Conservation (phyloP, 2,888 invertebrate genomes). For the Sarcophaga caerulescens region DNA sequence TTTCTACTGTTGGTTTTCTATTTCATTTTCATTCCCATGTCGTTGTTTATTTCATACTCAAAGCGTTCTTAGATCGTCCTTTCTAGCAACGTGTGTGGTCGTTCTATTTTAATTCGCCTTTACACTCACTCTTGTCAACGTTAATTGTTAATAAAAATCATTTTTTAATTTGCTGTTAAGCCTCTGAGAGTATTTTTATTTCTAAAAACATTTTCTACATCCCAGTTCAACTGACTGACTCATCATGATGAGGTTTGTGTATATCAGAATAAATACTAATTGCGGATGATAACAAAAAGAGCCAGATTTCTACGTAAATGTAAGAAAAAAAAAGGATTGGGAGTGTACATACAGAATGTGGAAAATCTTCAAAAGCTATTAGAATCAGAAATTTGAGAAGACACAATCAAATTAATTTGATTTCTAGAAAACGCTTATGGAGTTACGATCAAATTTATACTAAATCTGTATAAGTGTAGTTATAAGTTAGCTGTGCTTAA, state of each 20-base stretch:
- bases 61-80: too few relatives aligned
- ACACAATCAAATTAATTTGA: too few relatives aligned
- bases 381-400: too few relatives aligned
- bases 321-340: neutral
- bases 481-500: too few relatives aligned
- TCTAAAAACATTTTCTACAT: slow-evolving; percentile 14
- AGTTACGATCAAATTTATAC: too few relatives aligned
- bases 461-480: too few relatives aligned
- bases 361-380: too few relatives aligned
- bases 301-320: neutral
- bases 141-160: slow-evolving; percentile 64
- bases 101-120: slow-evolving; percentile 48
- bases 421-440: too few relatives aligned
- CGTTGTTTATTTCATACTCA: neutral
- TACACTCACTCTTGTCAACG: slow-evolving; percentile 46
- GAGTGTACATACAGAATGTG: too few relatives aligned
- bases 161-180: slow-evolving; percentile 49
- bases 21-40: slow-evolving; percentile 7
- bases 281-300: neutral
- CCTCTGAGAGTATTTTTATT: slow-evolving; percentile 39
- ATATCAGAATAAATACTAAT: neutral
- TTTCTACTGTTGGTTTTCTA: neutral
- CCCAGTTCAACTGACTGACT: slow-evolving; percentile 50
- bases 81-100: slow-evolving; percentile 42
- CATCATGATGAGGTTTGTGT: neutral